Percentiles rank a stretch among this genome's conserved stretches.
These are phyloP conservation scores for Calyptomena viridis DNA, from an alignment of 2,113 vertebrate species.

Conservation along the genomic window DNA sequence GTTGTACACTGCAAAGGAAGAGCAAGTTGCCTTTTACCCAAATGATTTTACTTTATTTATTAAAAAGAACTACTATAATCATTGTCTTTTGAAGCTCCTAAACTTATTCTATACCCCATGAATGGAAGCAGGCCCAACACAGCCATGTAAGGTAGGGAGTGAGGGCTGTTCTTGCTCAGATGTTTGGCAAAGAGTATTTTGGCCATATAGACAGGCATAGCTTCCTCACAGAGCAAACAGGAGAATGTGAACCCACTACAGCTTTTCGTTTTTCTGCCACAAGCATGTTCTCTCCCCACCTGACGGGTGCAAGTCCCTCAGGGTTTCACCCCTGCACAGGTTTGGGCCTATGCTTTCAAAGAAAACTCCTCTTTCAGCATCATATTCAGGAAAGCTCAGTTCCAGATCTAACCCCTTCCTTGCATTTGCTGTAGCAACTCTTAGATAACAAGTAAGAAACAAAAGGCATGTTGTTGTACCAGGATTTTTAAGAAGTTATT, in stretches of 20 bases:
- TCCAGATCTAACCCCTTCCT: neutral
- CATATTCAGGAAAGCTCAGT: neutral
- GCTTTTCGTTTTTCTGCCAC: neutral
- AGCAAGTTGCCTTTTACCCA: neutral
- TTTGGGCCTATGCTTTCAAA: neutral
- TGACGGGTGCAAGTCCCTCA: neutral
- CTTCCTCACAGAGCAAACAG: neutral
- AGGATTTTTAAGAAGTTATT: conserved; percentile 55
- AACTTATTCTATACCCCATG: neutral
- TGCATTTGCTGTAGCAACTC: neutral
- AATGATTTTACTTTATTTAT: neutral
- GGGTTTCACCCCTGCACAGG: neutral
- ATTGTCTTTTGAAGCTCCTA: neutral
- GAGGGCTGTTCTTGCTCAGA: neutral
- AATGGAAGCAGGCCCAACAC: neutral
- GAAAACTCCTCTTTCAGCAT: neutral
- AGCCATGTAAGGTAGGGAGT: fast-evolving
- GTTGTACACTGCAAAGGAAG: neutral
- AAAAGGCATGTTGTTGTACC: conserved; percentile 29
- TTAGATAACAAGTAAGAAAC: conserved; percentile 33
- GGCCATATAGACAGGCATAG: fast-evolving
- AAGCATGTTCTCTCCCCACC: neutral
- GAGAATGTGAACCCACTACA: neutral
- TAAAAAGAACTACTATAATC: neutral
- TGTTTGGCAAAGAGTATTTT: neutral